phyloP scores from a whole-genome alignment of 1,140 invertebrate species.

The Pemphigus obesinymphae region DNA sequence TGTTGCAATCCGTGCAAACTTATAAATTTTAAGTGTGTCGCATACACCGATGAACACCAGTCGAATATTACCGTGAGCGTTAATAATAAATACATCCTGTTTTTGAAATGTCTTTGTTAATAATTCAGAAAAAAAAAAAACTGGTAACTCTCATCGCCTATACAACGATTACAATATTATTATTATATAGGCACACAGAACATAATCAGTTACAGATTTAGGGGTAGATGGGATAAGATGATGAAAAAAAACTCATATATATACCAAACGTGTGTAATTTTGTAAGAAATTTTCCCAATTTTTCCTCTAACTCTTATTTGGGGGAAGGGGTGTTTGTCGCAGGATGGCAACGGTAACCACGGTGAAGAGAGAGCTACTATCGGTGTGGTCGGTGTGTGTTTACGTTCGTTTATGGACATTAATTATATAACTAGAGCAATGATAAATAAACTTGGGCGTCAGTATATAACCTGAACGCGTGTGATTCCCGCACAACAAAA shows the following conservation, averaged over 20 bases:
- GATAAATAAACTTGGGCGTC: conserved; percentile 32
- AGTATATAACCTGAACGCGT: background rate
- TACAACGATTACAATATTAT: too few relatives aligned
- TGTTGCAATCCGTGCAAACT: background rate
- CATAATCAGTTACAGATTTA: too few relatives aligned
- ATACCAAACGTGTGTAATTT: background rate
- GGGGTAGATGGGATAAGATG: too few relatives aligned
- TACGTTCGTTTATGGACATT: conserved; percentile 21
- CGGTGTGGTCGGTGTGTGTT: conserved; percentile 1
- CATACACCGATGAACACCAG: background rate
- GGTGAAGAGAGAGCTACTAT: background rate
- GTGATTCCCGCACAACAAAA: conserved; percentile 15
- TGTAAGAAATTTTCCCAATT: background rate
- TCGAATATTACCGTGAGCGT: background rate
- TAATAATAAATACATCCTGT: too few relatives aligned
- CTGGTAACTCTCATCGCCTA: too few relatives aligned
- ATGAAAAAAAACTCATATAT: too few relatives aligned
- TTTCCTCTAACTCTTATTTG: background rate
- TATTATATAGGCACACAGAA: too few relatives aligned
- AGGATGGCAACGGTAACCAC: background rate
- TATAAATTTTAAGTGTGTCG: conserved; percentile 1
- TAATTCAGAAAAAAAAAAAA: too few relatives aligned
- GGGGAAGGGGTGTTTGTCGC: background rate
- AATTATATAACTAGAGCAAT: conserved; percentile 32
- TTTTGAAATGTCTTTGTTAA: too few relatives aligned